Evolutionary conservation across 1,140 invertebrate genomes (phyloP).

Genomic region (Eupeodes corollae): DNA sequence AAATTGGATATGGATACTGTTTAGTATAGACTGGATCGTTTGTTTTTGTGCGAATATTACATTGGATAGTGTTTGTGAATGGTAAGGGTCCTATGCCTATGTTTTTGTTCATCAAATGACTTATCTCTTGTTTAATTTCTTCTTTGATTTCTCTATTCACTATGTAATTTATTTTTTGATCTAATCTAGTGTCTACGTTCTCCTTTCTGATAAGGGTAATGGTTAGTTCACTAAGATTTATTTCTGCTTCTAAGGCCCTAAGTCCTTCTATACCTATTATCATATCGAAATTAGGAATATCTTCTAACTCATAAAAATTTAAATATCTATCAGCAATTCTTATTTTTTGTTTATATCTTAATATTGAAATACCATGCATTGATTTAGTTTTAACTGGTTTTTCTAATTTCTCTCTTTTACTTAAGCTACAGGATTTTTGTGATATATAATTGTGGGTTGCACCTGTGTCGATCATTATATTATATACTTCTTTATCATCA

Average conservation of each 20-base stretch:
- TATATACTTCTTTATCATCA: too few relatives aligned
- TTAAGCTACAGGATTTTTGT: too few relatives aligned
- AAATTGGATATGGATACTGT: slow-evolving; percentile 1
- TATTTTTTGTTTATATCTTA: neutral
- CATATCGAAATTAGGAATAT: neutral
- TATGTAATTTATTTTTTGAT: neutral
- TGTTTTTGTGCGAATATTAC: neutral
- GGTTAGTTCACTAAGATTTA: neutral
- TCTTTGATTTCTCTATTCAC: neutral
- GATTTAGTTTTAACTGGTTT: neutral
- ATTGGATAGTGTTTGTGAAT: neutral
- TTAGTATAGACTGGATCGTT: slow-evolving; percentile 1
- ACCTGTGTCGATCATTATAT: too few relatives aligned
- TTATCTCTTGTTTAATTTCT: neutral
- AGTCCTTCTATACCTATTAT: neutral
- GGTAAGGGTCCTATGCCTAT: neutral
- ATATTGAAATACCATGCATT: neutral
- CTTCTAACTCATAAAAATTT: neutral
- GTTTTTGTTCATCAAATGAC: neutral
- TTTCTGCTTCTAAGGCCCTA: neutral
- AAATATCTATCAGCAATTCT: neutral
- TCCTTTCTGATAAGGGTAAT: neutral
- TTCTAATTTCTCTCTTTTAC: too few relatives aligned
- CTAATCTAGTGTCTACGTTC: neutral
- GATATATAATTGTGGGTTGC: too few relatives aligned